Conservation (phyloP, 1,140 invertebrate species). For the Pogonognathellus flavescens region DNA sequence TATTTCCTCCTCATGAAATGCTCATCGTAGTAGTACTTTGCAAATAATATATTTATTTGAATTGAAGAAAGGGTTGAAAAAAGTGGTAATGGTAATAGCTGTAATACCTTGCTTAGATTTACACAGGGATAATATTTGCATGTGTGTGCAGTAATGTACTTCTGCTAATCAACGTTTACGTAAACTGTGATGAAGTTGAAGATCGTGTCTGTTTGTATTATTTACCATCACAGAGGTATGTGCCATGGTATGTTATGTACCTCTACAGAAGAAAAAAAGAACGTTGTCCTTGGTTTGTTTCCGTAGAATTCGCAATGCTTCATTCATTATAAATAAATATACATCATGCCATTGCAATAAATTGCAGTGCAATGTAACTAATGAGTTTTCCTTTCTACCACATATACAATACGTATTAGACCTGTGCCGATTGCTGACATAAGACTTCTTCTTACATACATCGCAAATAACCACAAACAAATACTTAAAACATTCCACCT, state of each 20-base stretch:
- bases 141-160: not conserved
- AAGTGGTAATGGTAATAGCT: not conserved
- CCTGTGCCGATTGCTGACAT: too few relatives aligned
- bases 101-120: slow-evolving; percentile 14
- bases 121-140: not conserved
- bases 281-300: slow-evolving; percentile 37
- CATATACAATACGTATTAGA: too few relatives aligned
- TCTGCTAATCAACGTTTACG: not conserved
- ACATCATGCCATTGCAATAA: slow-evolving; percentile 17
- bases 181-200: too few relatives aligned
- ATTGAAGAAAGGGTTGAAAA: not conserved
- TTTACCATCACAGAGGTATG: not conserved
- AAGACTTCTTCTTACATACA: slow-evolving; percentile 6
- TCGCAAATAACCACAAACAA: not conserved
- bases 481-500: not conserved
- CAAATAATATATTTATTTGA: not conserved
- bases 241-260: too few relatives aligned
- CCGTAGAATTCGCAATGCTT: slow-evolving; percentile 37
- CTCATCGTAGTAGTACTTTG: slow-evolving; percentile 5
- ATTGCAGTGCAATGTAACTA: slow-evolving; percentile 33
- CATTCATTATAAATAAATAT: not conserved
- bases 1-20: slow-evolving; percentile 30
- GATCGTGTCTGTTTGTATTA: not conserved
- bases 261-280: not conserved
- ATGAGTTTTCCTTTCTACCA: slow-evolving; percentile 18